Evolutionary conservation across 1,140 invertebrate genomes (phyloP), one percentile per base, ranked within the genome.

Genomic region (Cherax destructor): DNA sequence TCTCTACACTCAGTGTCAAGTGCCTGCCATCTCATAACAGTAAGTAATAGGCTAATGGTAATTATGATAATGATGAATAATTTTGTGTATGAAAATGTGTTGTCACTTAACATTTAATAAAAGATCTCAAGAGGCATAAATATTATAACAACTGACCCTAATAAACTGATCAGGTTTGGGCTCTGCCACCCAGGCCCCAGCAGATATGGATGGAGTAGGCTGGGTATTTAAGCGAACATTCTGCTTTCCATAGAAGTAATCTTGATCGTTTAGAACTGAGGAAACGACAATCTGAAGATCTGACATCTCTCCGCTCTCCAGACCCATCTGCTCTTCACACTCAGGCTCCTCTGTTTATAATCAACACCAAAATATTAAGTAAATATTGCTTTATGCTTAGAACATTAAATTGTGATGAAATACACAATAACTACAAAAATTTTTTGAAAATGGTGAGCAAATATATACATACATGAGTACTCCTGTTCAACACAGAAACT

Each of bases 291-390:
- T 94, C 94, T 97, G 96, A 47, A 95, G 93, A 65, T 95, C 4
- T 16, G 21, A 24, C 94, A 92, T 92, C 97, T 94, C 50, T 94
- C 77, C 0, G 95, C 95, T 93, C 95, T 95, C 61, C 95, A 95
- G 59, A 97, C 92, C 24, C 97, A 97, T 96, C 97, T 96, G 30
- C 93, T 96, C 96, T 7, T 95, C 94, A 93, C 96, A 97, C 11
- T 94, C 83, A 90, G 93, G 93, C 88, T 91, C 52, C 56, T 90
- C 92, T 91, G 88, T 49, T 18, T 41, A 69, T 13, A 16, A 65
- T 11, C 11, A 65, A 18, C 13, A 78, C 13, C 61, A 65, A 59
- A 59, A 59, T 65, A 18, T 65, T 18, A 56, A 56, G 6, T 7
- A 56, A 56, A 0, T 41, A 41, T 41, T 41, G 30, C 30, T 41